Evolutionary conservation across 1,140 invertebrate species (phyloP), one percentile per base, ranked within the genome.

Genomic region (Phymastichus coffea): DNA sequence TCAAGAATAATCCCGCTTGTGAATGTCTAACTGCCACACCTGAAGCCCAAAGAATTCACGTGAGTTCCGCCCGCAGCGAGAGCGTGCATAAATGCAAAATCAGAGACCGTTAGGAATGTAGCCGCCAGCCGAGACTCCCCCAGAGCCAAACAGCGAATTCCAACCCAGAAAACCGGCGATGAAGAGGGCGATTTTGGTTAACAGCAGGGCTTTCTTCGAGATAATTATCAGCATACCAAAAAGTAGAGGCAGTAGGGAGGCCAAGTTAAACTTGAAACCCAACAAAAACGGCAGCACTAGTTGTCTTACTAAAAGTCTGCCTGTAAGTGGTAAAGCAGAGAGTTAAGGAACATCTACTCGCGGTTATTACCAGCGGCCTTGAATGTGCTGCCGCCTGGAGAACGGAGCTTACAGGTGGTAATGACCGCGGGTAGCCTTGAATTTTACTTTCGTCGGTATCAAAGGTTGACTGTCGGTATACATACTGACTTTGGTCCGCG

Each of bases 211-310:
- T 67, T 91, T 91, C 67, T 90, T 90, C 7, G 87, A 86, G 4
- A 89, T 71, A 23, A 91, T 49, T 41, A 89, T 80, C 28, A 90
- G 71, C 12, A 86, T 67, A 1, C 87, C 88, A 59, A 91, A 86
- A 0, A 90, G 65, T 54, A 91, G 72, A 0, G 89, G 88, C 14
- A 91, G 73, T 38, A 91, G 69, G 1, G 88, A 88, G 0, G 87
- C 83, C 37, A 90, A 69, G 62, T 89, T 89, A 69, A 90, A 89
- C 76, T 91, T 91, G 40, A 90, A 82, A 9, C 88, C 89, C 22
- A 90, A 75, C 1, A 91, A 80, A 70, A 90, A 84, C 20, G 88
- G 88, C 30, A 90, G 70, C 22, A 90, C 61, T 47, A 90, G 81
- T 63, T 87, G 85, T 53, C 84, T 81, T 28, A 87, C 81, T 61